These are phyloP conservation scores for Nymphicus hollandicus DNA, from an alignment of 2,113 vertebrate genomes.

Conservation along the genomic window DNA sequence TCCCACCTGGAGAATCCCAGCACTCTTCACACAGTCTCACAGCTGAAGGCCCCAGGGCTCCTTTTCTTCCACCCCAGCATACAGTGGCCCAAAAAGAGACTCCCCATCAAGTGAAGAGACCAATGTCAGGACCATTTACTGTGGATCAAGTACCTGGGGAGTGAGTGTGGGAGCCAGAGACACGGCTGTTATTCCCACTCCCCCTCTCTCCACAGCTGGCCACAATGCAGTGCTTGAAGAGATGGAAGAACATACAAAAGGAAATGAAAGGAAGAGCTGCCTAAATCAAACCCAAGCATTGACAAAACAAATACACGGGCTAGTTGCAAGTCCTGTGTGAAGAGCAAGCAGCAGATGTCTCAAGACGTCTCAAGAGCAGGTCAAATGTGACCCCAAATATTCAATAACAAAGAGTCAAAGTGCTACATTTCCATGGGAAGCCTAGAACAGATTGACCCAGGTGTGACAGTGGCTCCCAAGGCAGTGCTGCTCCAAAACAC, in stretches of 20 bases:
- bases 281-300: slow-evolving; percentile 25
- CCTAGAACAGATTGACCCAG: neutral
- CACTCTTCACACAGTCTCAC: neutral
- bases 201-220: neutral
- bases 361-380: neutral
- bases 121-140: slow-evolving; percentile 1
- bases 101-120: neutral
- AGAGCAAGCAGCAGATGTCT: neutral
- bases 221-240: neutral
- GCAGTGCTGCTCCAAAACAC: neutral
- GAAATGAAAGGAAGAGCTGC: neutral
- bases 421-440: slow-evolving; percentile 41
- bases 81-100: neutral
- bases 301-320: neutral
- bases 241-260: neutral
- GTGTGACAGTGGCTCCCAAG: neutral
- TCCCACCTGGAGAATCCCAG: neutral
- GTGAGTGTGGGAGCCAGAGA: neutral
- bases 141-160: neutral
- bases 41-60: neutral
- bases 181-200: neutral
- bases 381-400: neutral
- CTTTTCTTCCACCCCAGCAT: neutral
- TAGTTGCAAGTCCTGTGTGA: neutral
- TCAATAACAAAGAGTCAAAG: slow-evolving; percentile 25